Percentiles rank a stretch among this genome's conserved stretches.
These are phyloP conservation scores for Leptopilina clavipes DNA, from an alignment of 1,140 invertebrate species.

Conservation along the genomic window DNA sequence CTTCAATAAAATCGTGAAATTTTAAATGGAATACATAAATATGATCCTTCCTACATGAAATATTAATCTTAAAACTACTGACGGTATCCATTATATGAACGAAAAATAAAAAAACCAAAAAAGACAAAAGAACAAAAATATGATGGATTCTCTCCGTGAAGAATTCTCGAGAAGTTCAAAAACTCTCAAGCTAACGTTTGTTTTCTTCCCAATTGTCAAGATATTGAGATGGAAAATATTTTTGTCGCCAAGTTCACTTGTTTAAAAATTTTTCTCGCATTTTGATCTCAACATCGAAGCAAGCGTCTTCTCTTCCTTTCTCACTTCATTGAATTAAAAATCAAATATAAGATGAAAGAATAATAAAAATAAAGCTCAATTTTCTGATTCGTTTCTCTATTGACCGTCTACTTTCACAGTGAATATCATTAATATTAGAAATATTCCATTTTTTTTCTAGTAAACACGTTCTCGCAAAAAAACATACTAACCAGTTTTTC, in stretches of 20 bases:
- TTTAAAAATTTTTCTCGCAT: slow-evolving; percentile 14
- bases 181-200: slow-evolving; percentile 46
- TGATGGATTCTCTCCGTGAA: background rate
- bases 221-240: slow-evolving; percentile 55
- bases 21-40: no score
- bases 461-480: no score
- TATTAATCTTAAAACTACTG: background rate
- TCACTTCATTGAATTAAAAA: background rate
- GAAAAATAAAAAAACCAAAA: background rate
- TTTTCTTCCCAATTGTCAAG: slow-evolving; percentile 57
- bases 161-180: slow-evolving; percentile 9
- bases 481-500: no score
- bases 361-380: no score
- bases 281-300: background rate
- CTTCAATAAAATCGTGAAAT: no score
- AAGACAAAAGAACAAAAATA: background rate
- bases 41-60: no score
- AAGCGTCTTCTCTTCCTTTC: background rate
- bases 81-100: background rate
- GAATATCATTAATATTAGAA: background rate
- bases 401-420: background rate
- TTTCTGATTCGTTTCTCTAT: background rate
- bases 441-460: no score
- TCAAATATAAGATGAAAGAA: background rate
- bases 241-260: slow-evolving; percentile 49